Base-by-base conservation (phyloP, 2,888 invertebrate species). In the Sinodicranocentrus sp. region DNA sequence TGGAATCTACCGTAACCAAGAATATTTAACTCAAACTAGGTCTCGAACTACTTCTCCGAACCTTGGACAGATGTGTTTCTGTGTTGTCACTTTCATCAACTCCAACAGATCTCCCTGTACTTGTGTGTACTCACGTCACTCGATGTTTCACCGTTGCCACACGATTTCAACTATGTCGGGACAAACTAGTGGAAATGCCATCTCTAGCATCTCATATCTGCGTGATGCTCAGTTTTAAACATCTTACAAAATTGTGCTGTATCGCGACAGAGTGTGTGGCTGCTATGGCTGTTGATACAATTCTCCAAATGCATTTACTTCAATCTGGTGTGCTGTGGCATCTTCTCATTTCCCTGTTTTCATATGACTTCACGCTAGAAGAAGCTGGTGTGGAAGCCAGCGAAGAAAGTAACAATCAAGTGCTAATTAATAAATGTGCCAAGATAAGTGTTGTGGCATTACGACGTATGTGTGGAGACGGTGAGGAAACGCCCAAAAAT, bases 141-240 rank as follows among this genome's bases (percentile, higher is more conserved):
- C 94, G 94, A 80, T 98, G 98, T 91, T 97, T 97, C 91, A 95
- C 96, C n/a, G 98, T 99, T 2, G 97, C 99, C 1, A 97, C 98
- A 39, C 94, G 95, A 88, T 99, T 99, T 92, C 94, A 95, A 87
- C 95, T 94, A 57, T 99, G 98, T 90, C 93, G 98, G 88, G 95
- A 95, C 89, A 94, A 94, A 87, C 95, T 98, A 89, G 95, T 97
- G 2, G 95, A 95, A 89, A 93, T 98, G 92, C 95, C 96, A n/a
- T 94, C 94, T 89, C 93, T 99, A 39, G 94, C 97, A 80, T 94
- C 94, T 65, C 98, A 99, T 91, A 92, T 98, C 10, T 96, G 96
- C 89, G 92, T 96, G 84, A 94, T 97, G 85, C 92, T 98, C 8
- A 95, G 95, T 90, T 97, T 95, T 90, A 95, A 95, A 95, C 95